phyloP scores from a whole-genome alignment of 2,888 invertebrate species.

The Andrena praecox region DNA sequence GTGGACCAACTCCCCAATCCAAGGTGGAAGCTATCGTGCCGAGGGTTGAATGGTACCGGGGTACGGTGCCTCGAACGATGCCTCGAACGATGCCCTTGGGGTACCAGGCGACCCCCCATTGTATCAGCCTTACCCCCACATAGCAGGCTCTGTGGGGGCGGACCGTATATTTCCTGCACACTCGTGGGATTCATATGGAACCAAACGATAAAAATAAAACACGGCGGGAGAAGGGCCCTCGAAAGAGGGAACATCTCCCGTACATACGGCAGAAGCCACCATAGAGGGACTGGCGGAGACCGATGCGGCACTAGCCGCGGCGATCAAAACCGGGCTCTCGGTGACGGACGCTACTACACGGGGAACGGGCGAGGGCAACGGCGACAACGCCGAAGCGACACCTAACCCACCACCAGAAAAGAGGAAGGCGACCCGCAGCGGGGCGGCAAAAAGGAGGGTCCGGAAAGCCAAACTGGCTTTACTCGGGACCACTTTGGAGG shows the following conservation, averaged over 20 bases:
- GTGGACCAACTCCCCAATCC: not conserved
- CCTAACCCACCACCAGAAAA: not conserved
- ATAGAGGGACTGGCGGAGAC: not conserved
- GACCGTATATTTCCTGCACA: not conserved
- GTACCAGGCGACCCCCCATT: not conserved
- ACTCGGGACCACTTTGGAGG: not conserved
- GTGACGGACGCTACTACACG: not conserved
- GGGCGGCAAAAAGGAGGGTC: not conserved
- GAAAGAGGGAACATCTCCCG: not conserved
- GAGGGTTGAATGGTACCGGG: too few species aligned
- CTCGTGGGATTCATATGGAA: not conserved
- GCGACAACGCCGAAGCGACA: not conserved
- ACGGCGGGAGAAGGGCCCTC: not conserved
- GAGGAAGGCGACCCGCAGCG: not conserved
- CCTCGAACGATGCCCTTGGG: conserved; percentile 8
- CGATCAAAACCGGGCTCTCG: not conserved
- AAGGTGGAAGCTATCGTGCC: too few species aligned
- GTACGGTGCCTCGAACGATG: too few species aligned
- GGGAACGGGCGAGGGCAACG: not conserved
- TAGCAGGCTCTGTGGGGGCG: not conserved
- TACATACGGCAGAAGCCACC: not conserved
- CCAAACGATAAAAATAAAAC: not conserved
- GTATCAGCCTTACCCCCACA: not conserved
- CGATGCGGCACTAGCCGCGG: too few species aligned
- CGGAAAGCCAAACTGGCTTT: not conserved